These are phyloP conservation scores for Helicorthomorpha holstii DNA, from an alignment of 1,140 invertebrate species.

Conservation along the genomic window DNA sequence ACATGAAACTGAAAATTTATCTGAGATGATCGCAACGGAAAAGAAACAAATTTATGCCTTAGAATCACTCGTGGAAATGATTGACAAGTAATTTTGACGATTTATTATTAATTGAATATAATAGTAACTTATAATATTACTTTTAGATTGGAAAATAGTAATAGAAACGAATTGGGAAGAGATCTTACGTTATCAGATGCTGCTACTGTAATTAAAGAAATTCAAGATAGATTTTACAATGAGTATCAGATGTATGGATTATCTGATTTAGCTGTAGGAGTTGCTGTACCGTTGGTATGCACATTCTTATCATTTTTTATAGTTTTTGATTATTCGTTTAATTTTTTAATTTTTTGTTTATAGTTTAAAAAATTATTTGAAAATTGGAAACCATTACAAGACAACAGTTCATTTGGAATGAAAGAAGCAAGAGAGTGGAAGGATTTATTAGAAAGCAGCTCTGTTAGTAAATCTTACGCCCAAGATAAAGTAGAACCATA, in stretches of 20 bases:
- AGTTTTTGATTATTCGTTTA: neutral
- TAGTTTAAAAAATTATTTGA: conserved; percentile 25
- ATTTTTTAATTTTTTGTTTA: neutral
- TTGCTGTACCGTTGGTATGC: conserved; percentile 19
- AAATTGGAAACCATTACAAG: conserved; percentile 30
- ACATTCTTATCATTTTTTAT: conserved; percentile 18
- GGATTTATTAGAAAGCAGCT: conserved; percentile 16
- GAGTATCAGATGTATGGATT: conserved; percentile 34
- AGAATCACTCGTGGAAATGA: conserved; percentile 45
- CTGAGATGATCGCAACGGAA: conserved; percentile 52
- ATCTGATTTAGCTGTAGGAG: conserved; percentile 26
- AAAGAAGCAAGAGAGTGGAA: conserved; percentile 29
- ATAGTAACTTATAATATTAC: neutral
- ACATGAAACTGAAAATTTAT: conserved; percentile 54
- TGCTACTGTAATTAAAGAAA: conserved; percentile 24
- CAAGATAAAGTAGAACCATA: conserved; percentile 44
- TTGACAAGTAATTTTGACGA: conserved; percentile 37
- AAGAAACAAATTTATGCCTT: conserved; percentile 52
- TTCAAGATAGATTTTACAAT: conserved; percentile 29
- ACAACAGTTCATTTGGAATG: conserved; percentile 24
- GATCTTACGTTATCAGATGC: conserved; percentile 25
- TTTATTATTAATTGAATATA: conserved; percentile 4
- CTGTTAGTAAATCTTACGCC: neutral
- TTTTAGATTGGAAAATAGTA: conserved; percentile 9
- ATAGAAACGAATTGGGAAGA: conserved; percentile 5